Base-by-base conservation (phyloP, 2,113 vertebrate genomes). In the Pyxicephalus adspersus region DNA sequence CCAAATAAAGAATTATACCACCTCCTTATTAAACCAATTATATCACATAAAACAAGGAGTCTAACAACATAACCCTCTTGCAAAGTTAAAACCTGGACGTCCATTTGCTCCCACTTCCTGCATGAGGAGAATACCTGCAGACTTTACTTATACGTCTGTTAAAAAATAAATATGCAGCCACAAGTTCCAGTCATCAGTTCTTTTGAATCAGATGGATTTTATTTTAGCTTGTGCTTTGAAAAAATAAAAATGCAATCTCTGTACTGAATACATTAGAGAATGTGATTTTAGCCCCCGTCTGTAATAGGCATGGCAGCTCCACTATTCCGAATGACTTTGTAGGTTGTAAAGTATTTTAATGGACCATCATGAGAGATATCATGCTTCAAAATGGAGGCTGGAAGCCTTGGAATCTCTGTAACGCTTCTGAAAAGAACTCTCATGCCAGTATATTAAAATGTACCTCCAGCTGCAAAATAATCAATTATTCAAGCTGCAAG, bases 391-490 rank as follows among this genome's bases (percentile, higher is more conserved):
- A 81, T 66, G 80, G 80, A 82, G 61, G 31, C 54, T 18, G 25
- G 80, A 82, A 64, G 64, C 80, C 79, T 64, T 65, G 45, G 71
- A 81, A 81, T 63, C 60, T 64, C 60, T 73, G 79, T 73, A 81
- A 74, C 64, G 71, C 79, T 73, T 81, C 68, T 81, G 68, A 73
- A 74, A 63, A 34, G 68, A 74, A 64, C 38, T 72, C 68, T 81
- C 79, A 81, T 73, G 67, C 70, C 65, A 81, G 60, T 81, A 81
- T 82, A 82, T 82, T 82, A 82, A 81, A 81, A 81, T 82, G 80
- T 82, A 82, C 72, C 80, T 75, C 80, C 80, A 82, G 80, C 80
- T 82, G 80, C 80, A 75, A 82, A 74, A 75, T 82, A 82, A 82
- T 82, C 80, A 82, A 82, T 82, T 82, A 82, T 82, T 82, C 71